These are phyloP conservation scores for Corbicula japonica DNA, from an alignment of 2,888 invertebrate species.

Conservation along the genomic window DNA sequence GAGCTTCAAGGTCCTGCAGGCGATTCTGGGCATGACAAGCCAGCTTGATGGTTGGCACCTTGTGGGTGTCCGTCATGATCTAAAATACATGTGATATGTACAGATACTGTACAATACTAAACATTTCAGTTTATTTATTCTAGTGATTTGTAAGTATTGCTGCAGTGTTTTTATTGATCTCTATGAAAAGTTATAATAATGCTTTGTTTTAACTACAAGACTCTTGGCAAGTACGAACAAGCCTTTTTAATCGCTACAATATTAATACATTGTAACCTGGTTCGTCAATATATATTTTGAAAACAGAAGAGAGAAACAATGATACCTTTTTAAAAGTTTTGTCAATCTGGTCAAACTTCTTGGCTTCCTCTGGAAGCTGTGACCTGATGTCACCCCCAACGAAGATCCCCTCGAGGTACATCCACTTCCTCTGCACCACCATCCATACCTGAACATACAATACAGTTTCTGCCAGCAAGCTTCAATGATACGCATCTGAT, in stretches of 20 bases:
- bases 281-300: no score
- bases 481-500: no score
- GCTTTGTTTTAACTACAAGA: no score
- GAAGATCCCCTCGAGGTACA: constrained; percentile 96
- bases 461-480: no score
- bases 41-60: constrained; percentile 92
- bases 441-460: constrained; percentile 90
- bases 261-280: no score
- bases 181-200: no score
- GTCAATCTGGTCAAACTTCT: constrained; percentile 96
- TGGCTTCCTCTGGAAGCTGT: constrained; percentile 95
- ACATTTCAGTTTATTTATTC: no score
- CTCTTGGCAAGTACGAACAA: no score
- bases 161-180: no score
- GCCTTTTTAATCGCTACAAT: no score
- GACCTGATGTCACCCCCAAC: constrained; percentile 95
- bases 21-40: constrained; percentile 93
- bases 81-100: constrained; percentile 85
- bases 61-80: constrained; percentile 95
- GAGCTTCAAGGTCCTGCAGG: constrained; percentile 91
- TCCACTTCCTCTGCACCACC: constrained; percentile 95
- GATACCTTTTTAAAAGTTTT: constrained; percentile 91
- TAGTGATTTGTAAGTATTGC: no score
- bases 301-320: background rate
- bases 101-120: background rate